Evolutionary conservation across 2,797 vertebrate genomes (phyloP), one percentile per base, ranked within the genome.

Genomic region (Lithobates sylvaticus): DNA sequence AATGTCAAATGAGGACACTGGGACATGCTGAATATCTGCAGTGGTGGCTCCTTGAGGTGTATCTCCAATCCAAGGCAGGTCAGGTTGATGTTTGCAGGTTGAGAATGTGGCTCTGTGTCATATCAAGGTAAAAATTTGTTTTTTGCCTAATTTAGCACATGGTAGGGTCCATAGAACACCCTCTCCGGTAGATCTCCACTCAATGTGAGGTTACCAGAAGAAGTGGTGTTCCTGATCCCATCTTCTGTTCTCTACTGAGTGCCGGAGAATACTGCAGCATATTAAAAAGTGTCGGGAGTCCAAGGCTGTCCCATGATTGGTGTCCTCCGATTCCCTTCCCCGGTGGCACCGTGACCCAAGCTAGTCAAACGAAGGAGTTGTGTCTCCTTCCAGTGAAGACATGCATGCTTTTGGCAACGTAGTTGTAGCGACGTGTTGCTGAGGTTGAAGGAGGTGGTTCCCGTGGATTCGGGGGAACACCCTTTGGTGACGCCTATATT

Each of bases 401-500:
- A 68, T 83, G 74, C 74, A 36, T 84, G 32, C 72, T 81, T 81
- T 86, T 81, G 74, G 69, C 54, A 87, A 83, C 80, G 61, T 80
- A 76, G 70, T 68, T 39, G 86, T 58, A 64, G 50, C 80, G 58
- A 58, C 27, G 81, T 87, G 75, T 87, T 86, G 75, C 67, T 70
- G 81, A 79, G 32, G 76, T 76, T 72, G 32, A 16, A 87, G n/a
- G 71, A 71, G 81, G 81, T 75, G 69, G 81, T 79, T 87, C 86
- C 81, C 86, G 81, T 79, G 18, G 75, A 74, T 64, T 76, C 36
- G 64, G 71, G 54, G 75, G 29, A 32, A 84, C 86, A 82, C 86
- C 86, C 81, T 39, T 23, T 32, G 81, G 61, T 78, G 44, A 87
- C 81, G 81, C 86, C 86, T 87, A 80, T 78, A n/a, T 72, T 80